phyloP scores from a whole-genome alignment of 2,888 invertebrate species.

The Ischnus inquisitorius region DNA sequence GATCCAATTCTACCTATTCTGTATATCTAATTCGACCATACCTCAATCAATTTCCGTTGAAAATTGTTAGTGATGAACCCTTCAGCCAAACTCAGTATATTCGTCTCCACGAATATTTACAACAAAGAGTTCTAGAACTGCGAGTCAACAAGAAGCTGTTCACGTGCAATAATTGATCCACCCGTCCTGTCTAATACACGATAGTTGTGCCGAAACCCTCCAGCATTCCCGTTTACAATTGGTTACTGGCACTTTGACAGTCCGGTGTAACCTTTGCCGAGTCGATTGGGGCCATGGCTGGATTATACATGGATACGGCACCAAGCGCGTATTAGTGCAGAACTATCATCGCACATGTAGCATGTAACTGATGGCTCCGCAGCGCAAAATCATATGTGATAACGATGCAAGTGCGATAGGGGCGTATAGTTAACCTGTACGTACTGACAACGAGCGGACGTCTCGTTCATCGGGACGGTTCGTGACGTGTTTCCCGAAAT shows the following conservation, averaged over 20 bases:
- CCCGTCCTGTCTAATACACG: background rate
- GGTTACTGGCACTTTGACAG: slow-evolving; percentile 45
- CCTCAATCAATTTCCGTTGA: too few species aligned
- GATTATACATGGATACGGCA: background rate
- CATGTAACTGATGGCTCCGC: slow-evolving; percentile 18
- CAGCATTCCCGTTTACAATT: slow-evolving; percentile 15
- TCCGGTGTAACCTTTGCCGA: slow-evolving; percentile 19
- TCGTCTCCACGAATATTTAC: background rate
- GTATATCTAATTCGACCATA: too few species aligned
- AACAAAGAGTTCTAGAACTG: background rate
- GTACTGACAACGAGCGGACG: slow-evolving; percentile 15
- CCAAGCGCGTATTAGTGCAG: background rate
- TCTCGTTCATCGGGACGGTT: slow-evolving; percentile 58
- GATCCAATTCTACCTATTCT: too few species aligned
- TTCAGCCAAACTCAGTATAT: background rate
- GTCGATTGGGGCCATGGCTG: background rate
- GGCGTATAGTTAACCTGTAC: slow-evolving; percentile 2
- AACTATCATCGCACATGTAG: background rate
- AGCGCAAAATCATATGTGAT: slow-evolving; percentile 21
- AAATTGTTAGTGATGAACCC: too few species aligned
- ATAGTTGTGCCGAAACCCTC: slow-evolving; percentile 3
- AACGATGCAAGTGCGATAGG: slow-evolving; percentile 18
- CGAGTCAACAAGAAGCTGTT: background rate
- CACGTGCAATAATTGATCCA: background rate
- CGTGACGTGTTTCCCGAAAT: slow-evolving; percentile 79